Percentiles rank a stretch among this genome's conserved stretches.
These are phyloP conservation scores for Diglossa cyanea DNA, from an alignment of 2,797 vertebrate species.

Conservation along the genomic window DNA sequence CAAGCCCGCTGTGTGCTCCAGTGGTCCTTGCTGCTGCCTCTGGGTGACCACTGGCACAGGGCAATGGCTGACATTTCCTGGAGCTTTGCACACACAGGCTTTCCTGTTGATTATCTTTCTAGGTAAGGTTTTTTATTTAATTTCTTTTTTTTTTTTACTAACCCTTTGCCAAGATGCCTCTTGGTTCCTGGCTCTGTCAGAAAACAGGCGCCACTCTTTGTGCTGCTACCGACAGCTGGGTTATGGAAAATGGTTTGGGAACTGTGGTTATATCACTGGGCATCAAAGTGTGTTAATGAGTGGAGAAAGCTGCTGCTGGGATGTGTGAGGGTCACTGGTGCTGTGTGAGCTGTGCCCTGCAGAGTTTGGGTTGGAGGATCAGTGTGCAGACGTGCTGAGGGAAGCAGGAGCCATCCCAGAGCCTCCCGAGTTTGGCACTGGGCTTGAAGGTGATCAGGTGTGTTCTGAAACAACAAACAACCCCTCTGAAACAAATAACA, in stretches of 20 bases:
- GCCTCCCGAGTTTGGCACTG: neutral
- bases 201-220: neutral
- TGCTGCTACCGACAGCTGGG: neutral
- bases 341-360: neutral
- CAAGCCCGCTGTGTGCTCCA: neutral
- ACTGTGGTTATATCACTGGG: neutral
- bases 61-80: neutral
- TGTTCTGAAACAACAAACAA: neutral
- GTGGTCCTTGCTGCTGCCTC: neutral
- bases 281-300: neutral
- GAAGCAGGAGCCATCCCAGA: neutral
- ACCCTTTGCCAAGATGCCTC: neutral
- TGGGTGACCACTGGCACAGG: neutral
- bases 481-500: neutral
- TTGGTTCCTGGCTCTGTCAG: neutral
- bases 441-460: neutral
- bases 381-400: neutral
- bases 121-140: neutral
- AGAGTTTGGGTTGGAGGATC: neutral
- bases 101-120: neutral
- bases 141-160: neutral
- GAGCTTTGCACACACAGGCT: neutral
- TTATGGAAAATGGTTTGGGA: neutral
- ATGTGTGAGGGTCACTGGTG: neutral
- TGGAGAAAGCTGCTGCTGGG: neutral